Base-by-base conservation (phyloP, 2,888 invertebrate species). In the Melitaea athalia region DNA sequence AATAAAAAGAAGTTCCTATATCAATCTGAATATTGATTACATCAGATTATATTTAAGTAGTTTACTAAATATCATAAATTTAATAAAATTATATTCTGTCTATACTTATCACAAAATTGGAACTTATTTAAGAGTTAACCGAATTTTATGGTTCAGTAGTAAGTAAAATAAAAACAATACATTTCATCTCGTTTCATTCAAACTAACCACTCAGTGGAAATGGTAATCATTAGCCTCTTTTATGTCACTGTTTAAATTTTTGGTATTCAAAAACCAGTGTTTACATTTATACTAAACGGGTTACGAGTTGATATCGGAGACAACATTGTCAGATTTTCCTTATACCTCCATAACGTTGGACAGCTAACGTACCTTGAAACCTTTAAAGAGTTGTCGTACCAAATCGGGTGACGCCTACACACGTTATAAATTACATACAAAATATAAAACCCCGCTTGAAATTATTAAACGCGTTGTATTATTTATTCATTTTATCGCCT, bases 341-440 rank as follows among this genome's bases (percentile, higher is more conserved):
- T 67, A 70, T 68, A 17, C 67, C 71, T 71, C 67, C 68, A 71
- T 71, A 71, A 67, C 67, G 71, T 71, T 71, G 71, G 69, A 71
- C 61, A 68, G 71, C 55, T 72, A 63, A 69, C 55, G 59, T 49
- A 55, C 70, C 69, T 71, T 69, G 68, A 69, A 71, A 71, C 65
- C 65, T 63, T 72, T 71, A 59, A 68, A 67, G 57, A 69, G 64
- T 45, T 65, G 73, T 67, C 52, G 59, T 60, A 47, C 73, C 69
- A 68, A 72, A 72, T 66, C 31, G 50, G 55, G 72, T 53, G 61
- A 59, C 67, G 61, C 67, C 72, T 65, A 71, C 71, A 59, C 59
- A 42, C 61, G 43, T 55, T 65, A 45, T 62, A 59, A 17, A 31
- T 60, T 55, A 49, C 57, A 62, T 55, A 64, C 50, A 42, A 67